Evolutionary conservation across 2,888 invertebrate genomes (phyloP).

Genomic region (Drosophila putrida): DNA sequence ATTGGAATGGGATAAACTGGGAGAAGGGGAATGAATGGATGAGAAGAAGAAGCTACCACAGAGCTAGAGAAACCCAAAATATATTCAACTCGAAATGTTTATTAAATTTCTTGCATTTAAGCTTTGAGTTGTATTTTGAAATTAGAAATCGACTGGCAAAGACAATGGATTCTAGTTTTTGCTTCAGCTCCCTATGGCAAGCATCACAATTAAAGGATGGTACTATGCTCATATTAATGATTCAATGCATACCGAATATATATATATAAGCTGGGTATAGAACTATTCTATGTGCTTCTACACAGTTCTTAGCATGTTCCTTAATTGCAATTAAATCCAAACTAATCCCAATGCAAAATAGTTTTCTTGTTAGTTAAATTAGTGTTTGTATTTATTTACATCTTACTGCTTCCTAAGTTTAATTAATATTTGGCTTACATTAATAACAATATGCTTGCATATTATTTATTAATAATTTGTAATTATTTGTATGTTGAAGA

Average conservation of each 20-base stretch:
- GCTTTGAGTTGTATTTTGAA: slow-evolving; percentile 62
- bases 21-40: neutral
- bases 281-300: neutral
- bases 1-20: slow-evolving; percentile 29
- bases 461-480: neutral
- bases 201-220: slow-evolving; percentile 41
- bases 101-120: slow-evolving; percentile 80
- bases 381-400: slow-evolving; percentile 17
- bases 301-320: slow-evolving; percentile 17
- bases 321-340: slow-evolving; percentile 23
- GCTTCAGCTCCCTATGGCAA: neutral
- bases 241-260: slow-evolving; percentile 38
- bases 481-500: neutral
- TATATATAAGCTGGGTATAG: neutral
- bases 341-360: slow-evolving; percentile 11
- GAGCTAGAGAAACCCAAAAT: slow-evolving; percentile 51
- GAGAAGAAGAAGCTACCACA: slow-evolving; percentile 16
- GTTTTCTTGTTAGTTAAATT: slow-evolving; percentile 6
- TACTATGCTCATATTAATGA: slow-evolving; percentile 47
- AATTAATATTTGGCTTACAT: slow-evolving; percentile 5
- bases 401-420: slow-evolving; percentile 1
- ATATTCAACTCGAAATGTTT: slow-evolving; percentile 77
- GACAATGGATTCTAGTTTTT: slow-evolving; percentile 39
- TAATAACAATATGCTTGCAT: neutral
- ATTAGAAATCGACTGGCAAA: slow-evolving; percentile 62